A percentile compares a stretch with the other conserved stretches of the same genome.
phyloP scores from a whole-genome alignment of 2,888 invertebrate genomes.

The Cheilosia variabilis region DNA sequence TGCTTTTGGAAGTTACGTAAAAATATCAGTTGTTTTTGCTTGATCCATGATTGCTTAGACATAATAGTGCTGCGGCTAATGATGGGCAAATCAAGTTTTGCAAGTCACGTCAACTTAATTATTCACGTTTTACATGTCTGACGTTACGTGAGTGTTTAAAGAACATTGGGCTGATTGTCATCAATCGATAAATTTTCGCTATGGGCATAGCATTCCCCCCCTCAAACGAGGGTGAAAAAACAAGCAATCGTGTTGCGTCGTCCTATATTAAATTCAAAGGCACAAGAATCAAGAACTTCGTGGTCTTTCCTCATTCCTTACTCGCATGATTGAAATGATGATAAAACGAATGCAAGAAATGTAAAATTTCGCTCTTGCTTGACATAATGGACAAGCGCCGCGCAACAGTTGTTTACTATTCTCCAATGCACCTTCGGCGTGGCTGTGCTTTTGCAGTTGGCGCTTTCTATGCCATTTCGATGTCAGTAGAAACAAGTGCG shows the following conservation, averaged over 20 bases:
- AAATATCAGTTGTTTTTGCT: no score
- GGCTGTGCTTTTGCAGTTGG: constrained; percentile 20
- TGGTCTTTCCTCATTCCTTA: neutral
- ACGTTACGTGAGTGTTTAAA: neutral
- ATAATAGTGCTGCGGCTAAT: neutral
- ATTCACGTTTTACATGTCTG: neutral
- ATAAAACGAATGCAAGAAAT: neutral
- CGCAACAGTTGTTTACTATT: constrained; percentile 58
- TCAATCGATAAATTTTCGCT: constrained; percentile 25
- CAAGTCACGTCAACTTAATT: constrained; percentile 25
- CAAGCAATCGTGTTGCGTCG: neutral
- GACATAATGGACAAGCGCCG: constrained; percentile 7
- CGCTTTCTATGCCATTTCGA: constrained; percentile 13
- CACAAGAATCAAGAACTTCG: neutral
- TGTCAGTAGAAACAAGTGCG: constrained; percentile 41
- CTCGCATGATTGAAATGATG: neutral
- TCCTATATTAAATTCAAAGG: neutral
- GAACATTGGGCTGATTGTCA: neutral
- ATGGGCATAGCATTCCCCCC: neutral
- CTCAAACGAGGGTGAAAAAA: no score
- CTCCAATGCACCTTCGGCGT: neutral
- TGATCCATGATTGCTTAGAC: neutral
- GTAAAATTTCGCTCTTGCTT: neutral
- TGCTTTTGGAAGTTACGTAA: no score
- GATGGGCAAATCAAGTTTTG: neutral